Conservation (phyloP, 2,888 invertebrate species). For the Thecocarcelia acutangulata region DNA sequence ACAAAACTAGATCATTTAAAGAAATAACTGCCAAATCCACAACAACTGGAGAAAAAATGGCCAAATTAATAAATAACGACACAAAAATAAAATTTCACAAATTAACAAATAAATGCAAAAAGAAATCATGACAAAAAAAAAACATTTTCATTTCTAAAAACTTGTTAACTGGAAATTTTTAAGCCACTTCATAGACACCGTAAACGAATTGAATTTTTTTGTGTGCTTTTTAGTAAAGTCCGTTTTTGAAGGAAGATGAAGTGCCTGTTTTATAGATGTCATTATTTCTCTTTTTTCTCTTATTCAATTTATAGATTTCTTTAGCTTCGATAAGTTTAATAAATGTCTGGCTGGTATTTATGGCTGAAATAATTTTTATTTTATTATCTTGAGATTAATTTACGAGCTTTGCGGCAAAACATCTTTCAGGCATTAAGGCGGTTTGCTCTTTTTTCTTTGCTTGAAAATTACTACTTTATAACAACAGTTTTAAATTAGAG, state of each 20-base stretch:
- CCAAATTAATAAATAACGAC: slow-evolving; percentile 65
- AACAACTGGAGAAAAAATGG: slow-evolving; percentile 17
- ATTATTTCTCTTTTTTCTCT: background rate
- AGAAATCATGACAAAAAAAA: slow-evolving; percentile 5
- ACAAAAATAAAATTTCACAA: slow-evolving; percentile 61
- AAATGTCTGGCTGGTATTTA: slow-evolving; percentile 45
- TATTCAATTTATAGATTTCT: slow-evolving; percentile 6
- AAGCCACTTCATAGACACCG: background rate
- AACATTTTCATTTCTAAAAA: slow-evolving; percentile 7
- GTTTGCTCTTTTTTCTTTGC: background rate
- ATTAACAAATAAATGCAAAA: slow-evolving; percentile 66
- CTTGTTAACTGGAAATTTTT: slow-evolving; percentile 5
- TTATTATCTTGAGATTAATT: slow-evolving; percentile 38
- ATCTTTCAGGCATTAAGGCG: background rate
- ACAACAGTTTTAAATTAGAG: background rate
- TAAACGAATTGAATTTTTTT: background rate
- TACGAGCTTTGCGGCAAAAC: background rate
- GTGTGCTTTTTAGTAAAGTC: background rate
- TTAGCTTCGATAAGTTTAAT: slow-evolving; percentile 19
- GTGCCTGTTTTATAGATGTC: background rate
- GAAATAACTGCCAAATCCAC: slow-evolving; percentile 27
- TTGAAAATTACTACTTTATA: no score
- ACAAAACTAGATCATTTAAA: slow-evolving; percentile 67
- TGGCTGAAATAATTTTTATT: slow-evolving; percentile 34
- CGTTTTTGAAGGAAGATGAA: background rate